phyloP scores from a whole-genome alignment of 2,113 vertebrate species.

The Lepisosteus oculatus region DNA sequence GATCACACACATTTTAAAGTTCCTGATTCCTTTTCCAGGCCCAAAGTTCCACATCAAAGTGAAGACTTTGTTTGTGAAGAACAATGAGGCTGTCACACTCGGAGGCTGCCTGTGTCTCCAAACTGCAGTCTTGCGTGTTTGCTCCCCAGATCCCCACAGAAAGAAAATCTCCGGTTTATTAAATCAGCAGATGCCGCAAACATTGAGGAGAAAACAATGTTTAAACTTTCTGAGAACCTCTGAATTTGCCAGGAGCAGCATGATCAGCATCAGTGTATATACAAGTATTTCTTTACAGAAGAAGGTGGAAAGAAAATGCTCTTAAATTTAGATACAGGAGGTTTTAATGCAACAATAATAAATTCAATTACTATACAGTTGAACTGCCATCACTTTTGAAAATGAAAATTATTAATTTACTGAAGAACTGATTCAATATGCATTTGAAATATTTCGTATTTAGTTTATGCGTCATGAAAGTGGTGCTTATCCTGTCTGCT shows the following conservation, averaged over 20 bases:
- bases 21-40: constrained; percentile 42
- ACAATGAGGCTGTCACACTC: constrained; percentile 87
- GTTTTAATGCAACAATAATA: no score
- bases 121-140: constrained; percentile 64
- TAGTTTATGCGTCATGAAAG: no score
- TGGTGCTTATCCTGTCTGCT: no score
- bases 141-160: constrained; percentile 70
- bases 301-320: no score
- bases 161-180: constrained; percentile 67
- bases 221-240: constrained; percentile 7
- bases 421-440: no score
- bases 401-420: no score
- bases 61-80: constrained; percentile 86
- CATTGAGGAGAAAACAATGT: constrained; percentile 29
- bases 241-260: background rate
- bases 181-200: constrained; percentile 46
- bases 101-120: constrained; percentile 76
- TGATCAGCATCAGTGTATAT: background rate
- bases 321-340: no score
- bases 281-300: background rate
- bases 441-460: background rate
- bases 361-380: no score
- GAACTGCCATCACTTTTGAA: no score
- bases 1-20: constrained; percentile 38
- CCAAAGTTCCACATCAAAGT: constrained; percentile 82